Conservation (phyloP, 2,797 vertebrate genomes). For the Cottoperca gobio region DNA sequence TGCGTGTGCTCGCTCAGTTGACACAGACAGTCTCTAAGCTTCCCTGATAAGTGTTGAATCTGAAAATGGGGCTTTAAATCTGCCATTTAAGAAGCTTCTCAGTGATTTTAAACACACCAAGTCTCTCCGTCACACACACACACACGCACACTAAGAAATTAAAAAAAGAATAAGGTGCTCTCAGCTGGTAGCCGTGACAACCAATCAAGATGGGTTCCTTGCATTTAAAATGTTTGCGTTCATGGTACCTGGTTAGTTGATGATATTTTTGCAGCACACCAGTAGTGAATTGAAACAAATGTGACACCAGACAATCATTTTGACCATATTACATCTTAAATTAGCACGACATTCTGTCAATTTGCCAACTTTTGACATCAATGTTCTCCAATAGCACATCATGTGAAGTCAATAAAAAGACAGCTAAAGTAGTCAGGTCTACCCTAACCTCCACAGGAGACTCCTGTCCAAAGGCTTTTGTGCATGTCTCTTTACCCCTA, state of each 20-base stretch:
- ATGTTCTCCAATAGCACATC: background rate
- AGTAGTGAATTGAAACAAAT: background rate
- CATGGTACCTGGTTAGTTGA: background rate
- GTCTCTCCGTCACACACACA: too few species aligned
- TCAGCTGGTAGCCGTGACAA: too few species aligned
- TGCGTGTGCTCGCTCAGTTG: conserved; percentile 23
- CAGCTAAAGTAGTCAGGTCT: conserved; percentile 17
- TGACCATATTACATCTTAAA: background rate
- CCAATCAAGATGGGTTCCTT: too few species aligned
- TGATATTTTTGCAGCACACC: background rate
- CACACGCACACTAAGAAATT: background rate
- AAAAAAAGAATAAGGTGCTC: too few species aligned
- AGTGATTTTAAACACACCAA: background rate
- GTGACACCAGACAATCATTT: background rate
- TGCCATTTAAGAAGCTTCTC: conserved; percentile 25
- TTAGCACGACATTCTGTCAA: background rate
- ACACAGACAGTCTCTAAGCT: conserved; percentile 22
- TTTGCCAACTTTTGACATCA: background rate
- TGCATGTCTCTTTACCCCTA: conserved; percentile 55
- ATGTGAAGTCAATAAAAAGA: conserved; percentile 28
- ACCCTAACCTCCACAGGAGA: conserved; percentile 8
- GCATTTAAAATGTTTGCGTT: background rate
- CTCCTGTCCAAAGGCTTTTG: conserved; percentile 37
- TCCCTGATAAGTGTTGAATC: conserved; percentile 31
- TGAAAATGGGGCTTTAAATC: conserved; percentile 16